Evolutionary conservation across 1,140 invertebrate species (phyloP).

Genomic region (Hydropsyche tenuis): DNA sequence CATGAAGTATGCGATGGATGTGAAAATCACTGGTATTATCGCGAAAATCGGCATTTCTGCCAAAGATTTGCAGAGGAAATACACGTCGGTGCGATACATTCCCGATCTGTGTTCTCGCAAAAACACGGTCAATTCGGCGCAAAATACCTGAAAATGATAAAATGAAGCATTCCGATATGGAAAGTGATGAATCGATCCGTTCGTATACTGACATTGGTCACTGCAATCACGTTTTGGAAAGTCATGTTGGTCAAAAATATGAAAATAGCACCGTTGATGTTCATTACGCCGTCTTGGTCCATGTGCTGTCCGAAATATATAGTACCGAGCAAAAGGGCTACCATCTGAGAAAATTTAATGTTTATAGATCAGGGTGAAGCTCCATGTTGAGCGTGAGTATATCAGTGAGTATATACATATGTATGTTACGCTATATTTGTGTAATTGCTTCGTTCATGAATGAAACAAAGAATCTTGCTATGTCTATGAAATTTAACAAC

Average conservation of each 20-base stretch:
- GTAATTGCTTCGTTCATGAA: no score
- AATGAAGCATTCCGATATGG: neutral
- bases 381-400: no score
- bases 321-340: slow-evolving; percentile 84
- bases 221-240: slow-evolving; percentile 89
- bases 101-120: slow-evolving; percentile 89
- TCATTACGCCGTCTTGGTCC: slow-evolving; percentile 90
- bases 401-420: no score
- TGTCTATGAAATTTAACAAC: no score
- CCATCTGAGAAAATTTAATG: no score
- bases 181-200: neutral
- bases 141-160: slow-evolving; percentile 79
- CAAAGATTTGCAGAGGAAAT: slow-evolving; percentile 91
- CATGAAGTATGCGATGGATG: slow-evolving; percentile 85
- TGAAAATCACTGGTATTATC: slow-evolving; percentile 83
- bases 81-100: slow-evolving; percentile 91
- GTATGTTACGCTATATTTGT: no score
- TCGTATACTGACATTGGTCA: slow-evolving; percentile 78
- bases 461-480: no score
- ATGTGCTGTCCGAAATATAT: slow-evolving; percentile 88
- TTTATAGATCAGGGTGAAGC: no score
- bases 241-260: slow-evolving; percentile 93
- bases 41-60: slow-evolving; percentile 86
- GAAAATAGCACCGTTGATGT: slow-evolving; percentile 95
- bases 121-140: slow-evolving; percentile 89